Evolutionary conservation across 2,888 invertebrate species (phyloP).

Genomic region (Petrolisthes manimaculis): DNA sequence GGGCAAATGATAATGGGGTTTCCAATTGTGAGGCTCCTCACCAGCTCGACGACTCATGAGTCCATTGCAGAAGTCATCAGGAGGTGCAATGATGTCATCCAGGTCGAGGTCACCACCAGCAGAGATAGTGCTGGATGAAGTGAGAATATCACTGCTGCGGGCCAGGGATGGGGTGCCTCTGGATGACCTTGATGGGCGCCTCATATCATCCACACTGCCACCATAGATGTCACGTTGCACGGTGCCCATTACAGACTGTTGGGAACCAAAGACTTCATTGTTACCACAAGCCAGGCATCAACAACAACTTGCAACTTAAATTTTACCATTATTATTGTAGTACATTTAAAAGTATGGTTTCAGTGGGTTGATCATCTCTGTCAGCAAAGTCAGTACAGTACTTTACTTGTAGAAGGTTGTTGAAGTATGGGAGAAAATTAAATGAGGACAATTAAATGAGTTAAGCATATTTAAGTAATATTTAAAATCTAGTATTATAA

Average conservation of each 20-base stretch:
- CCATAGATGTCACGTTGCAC: constrained; percentile 11
- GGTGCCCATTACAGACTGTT: constrained; percentile 39
- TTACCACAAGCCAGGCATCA: not conserved
- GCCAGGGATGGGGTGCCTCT: constrained; percentile 41
- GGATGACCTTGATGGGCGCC: constrained; percentile 14
- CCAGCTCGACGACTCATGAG: constrained; percentile 23
- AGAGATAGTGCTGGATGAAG: constrained; percentile 45
- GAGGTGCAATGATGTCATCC: constrained; percentile 42
- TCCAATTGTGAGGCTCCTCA: not conserved
- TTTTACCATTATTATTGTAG: too few species aligned
- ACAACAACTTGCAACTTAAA: too few species aligned
- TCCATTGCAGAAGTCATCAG: constrained; percentile 37
- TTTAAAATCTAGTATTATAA: too few species aligned
- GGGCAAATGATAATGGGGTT: not conserved
- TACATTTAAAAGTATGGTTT: too few species aligned
- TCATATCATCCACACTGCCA: constrained; percentile 15
- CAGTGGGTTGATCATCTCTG: too few species aligned
- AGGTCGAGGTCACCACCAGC: constrained; percentile 14
- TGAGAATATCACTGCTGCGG: constrained; percentile 19
- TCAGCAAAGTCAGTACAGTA: too few species aligned
- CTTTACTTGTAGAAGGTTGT: too few species aligned
- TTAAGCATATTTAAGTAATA: too few species aligned
- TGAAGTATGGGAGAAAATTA: too few species aligned
- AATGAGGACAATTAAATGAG: too few species aligned
- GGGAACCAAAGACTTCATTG: not conserved